Evolutionary conservation across 2,113 vertebrate genomes (phyloP), one percentile per base, ranked within the genome.

Genomic region (Vanacampus margaritifer): DNA sequence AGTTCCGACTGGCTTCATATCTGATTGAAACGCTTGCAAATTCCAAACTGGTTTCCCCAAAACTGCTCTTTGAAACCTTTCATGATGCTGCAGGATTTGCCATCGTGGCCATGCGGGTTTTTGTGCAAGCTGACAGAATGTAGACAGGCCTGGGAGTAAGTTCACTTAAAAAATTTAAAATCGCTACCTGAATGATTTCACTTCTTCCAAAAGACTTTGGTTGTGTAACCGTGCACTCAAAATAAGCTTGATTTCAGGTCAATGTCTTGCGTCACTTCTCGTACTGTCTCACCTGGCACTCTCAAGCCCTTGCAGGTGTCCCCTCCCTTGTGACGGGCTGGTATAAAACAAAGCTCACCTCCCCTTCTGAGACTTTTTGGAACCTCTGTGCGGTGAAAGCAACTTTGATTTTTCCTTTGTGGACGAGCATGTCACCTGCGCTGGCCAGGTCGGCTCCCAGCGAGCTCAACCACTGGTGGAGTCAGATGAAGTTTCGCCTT

Each of bases 381-480:
- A 16, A 12, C 19, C 17, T 16, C 32, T 0, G 6, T 19, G 54
- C 51, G 11, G 50, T 46, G 24, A 14, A 32, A 57, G 10, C 16
- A 35, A 32, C 56, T 3, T 32, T 13, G n/a, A n/a, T n/a, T n/a
- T n/a, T n/a, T n/a, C n/a, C n/a, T 32, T 32, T 32, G 28, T 72
- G 68, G 68, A 66, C 60, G 63, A 51, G 69, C 23, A 93, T 92
- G 91, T 73, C 87, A 70, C 89, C 89, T 8, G 75, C 90, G 64
- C 58, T 91, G 58, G 81, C 88, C n/a, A 78, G 85, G 73, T 89
- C 88, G 16, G 89, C 91, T 83, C 87, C 89, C 0, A 85, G 86
- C 1, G 84, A 92, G 81, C 87, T 93, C 77, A 89, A 87, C 77
- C 91, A 92, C 37, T 92, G 92, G 89, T 93, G 91, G 91, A 90